Percentiles rank a stretch among this genome's conserved stretches.
Evolutionary conservation across 1,140 invertebrate species (phyloP).

Genomic region (Scaptomyza pallida): DNA sequence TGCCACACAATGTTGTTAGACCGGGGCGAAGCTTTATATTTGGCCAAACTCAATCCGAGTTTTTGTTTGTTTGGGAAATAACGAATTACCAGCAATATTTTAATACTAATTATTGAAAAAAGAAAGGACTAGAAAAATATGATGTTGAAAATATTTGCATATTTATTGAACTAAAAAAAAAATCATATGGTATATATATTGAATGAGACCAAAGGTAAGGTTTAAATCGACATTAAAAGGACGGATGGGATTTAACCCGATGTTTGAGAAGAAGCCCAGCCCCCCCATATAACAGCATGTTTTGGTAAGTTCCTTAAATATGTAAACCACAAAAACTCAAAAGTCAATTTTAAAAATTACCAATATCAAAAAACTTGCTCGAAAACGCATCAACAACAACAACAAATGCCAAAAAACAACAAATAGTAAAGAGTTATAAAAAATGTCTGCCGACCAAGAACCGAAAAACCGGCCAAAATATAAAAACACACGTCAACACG

Average conservation of each 20-base stretch:
- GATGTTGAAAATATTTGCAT: slow-evolving; percentile 40
- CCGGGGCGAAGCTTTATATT: slow-evolving; percentile 30
- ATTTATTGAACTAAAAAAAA: slow-evolving; percentile 35
- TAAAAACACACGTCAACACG: slow-evolving; percentile 83
- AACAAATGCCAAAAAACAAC: slow-evolving; percentile 38
- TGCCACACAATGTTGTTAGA: slow-evolving; percentile 75
- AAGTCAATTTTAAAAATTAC: slow-evolving; percentile 35
- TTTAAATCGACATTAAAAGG: slow-evolving; percentile 48
- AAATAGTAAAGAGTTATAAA: slow-evolving; percentile 42
- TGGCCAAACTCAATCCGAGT: neutral
- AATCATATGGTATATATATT: slow-evolving; percentile 37
- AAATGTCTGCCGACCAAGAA: slow-evolving; percentile 38
- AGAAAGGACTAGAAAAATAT: neutral
- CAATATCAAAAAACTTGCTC: slow-evolving; percentile 65
- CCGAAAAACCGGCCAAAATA: slow-evolving; percentile 36
- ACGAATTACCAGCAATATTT: slow-evolving; percentile 10
- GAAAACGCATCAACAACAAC: slow-evolving; percentile 55
- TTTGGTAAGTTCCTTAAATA: slow-evolving; percentile 82
- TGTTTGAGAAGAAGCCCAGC: slow-evolving; percentile 58
- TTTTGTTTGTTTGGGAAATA: neutral
- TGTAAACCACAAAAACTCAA: slow-evolving; percentile 52
- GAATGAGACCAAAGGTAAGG: slow-evolving; percentile 77
- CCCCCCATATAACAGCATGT: slow-evolving; percentile 76
- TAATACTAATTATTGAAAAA: neutral
- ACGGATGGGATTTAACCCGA: slow-evolving; percentile 68